Base-by-base conservation (phyloP, 2,797 vertebrate species). In the Tarsius wallacei region DNA sequence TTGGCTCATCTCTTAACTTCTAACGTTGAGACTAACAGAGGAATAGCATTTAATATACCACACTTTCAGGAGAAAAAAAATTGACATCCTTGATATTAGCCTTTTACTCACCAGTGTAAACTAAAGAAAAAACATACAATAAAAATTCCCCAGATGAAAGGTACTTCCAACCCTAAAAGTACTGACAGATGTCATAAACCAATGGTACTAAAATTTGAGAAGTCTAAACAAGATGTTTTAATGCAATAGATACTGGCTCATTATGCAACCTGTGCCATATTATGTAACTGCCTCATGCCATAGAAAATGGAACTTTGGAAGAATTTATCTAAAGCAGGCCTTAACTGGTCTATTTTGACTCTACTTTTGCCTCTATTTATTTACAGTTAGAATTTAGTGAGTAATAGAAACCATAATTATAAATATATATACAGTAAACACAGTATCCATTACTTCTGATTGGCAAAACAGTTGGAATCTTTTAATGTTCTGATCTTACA, bases 391-490 rank as follows among this genome's bases (percentile, higher is more conserved):
- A 80, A 98, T 94, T 97, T 66, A 77, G 24, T 91, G 83, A 77
- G 11, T 47, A 97, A 88, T 93, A 97, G 71, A 97, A 81, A 88
- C 73, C 94, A 97, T 88, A 97, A 89, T 96, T 97, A 92, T 94
- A 98, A 97, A 95, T 66, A 92, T 57, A 61, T 83, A 71, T 87
- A 97, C 87, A 77, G 28, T 92, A 98, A 98, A 98, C n/a, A 97
- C 31, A 96, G 59, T 77, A 28, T 51, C 55, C 42, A 42, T 96
- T 93, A 91, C 5, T 97, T 97, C 17, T 31, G 24, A 74, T 96
- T 96, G 86, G 33, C 77, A 88, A 97, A 94, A 93, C 22, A 90
- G 90, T 87, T 95, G 95, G 63, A 84, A 85, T 36, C 88, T 97
- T 97, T 93, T 90, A 94, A 84, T 53, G 68, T 91, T 96, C 85